Evolutionary conservation across 2,888 invertebrate genomes (phyloP).

Genomic region (Melieria picta): DNA sequence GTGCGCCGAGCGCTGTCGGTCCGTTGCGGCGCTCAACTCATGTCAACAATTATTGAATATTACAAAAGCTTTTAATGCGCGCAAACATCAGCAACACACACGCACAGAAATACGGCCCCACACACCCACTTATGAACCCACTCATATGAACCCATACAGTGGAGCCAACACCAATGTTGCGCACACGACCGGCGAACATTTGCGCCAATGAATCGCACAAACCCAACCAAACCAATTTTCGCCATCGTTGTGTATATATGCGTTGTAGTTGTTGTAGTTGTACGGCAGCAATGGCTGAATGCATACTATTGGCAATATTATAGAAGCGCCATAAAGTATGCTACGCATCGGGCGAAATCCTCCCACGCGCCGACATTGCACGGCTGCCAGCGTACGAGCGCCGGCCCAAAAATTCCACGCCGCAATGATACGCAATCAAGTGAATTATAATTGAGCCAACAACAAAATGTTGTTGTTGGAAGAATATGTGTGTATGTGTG

Average conservation of each 20-base stretch:
- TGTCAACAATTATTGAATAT: conserved; percentile 36
- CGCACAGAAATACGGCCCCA: neutral
- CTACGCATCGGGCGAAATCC: neutral
- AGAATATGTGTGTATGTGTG: conserved; percentile 13
- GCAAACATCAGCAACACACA: conserved; percentile 10
- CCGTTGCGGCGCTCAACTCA: conserved; percentile 19
- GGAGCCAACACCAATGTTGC: neutral
- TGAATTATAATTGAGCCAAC: conserved; percentile 33
- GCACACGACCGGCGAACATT: neutral
- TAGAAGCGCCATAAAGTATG: conserved; percentile 1
- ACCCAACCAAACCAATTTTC: neutral
- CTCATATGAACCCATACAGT: neutral
- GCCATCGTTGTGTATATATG: no score
- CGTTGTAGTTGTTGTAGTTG: no score
- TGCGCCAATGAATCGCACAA: neutral
- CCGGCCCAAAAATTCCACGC: neutral
- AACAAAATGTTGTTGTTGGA: conserved; percentile 8
- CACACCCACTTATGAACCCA: neutral
- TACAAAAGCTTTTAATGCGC: conserved; percentile 30
- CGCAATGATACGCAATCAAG: conserved; percentile 27
- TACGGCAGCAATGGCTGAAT: neutral
- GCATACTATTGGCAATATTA: neutral
- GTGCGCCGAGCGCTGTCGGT: neutral
- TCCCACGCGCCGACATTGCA: neutral
- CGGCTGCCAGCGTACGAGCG: no score